Percentiles rank a stretch among this genome's conserved stretches.
These are phyloP conservation scores for Raillietiella orientalis DNA, from an alignment of 2,888 invertebrate species.

Conservation along the genomic window DNA sequence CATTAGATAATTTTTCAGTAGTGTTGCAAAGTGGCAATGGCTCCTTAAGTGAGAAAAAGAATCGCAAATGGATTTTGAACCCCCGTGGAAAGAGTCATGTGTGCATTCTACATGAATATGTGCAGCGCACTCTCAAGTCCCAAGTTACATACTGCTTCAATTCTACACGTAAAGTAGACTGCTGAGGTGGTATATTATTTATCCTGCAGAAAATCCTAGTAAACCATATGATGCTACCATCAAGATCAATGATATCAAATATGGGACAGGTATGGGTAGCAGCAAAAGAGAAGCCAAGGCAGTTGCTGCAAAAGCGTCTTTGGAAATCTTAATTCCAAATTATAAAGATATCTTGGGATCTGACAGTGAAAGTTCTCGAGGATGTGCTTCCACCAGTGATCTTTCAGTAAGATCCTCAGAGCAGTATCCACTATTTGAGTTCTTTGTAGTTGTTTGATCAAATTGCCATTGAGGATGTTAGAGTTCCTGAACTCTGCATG, in stretches of 20 bases:
- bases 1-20: constrained; percentile 5
- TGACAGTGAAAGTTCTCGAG: too few relatives aligned
- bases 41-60: not conserved
- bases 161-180: too few relatives aligned
- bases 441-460: constrained; percentile 83
- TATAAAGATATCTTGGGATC: constrained; percentile 26
- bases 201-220: constrained; percentile 38
- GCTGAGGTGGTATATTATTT: not conserved
- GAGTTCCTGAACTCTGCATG: constrained; percentile 78
- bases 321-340: constrained; percentile 71
- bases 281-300: constrained; percentile 89
- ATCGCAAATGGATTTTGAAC: constrained; percentile 62
- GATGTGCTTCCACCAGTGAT: too few relatives aligned
- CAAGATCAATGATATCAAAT: constrained; percentile 61
- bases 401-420: too few relatives aligned
- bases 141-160: constrained; percentile 75
- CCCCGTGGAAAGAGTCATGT: constrained; percentile 84
- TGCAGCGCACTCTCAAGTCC: constrained; percentile 70
- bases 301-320: constrained; percentile 57
- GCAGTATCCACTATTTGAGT: too few relatives aligned
- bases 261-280: constrained; percentile 72
- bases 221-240: constrained; percentile 83
- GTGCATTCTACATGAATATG: constrained; percentile 88
- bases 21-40: not conserved
- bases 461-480: constrained; percentile 68